Evolutionary conservation across 2,888 invertebrate species (phyloP).

Genomic region (Ellobium chinense): DNA sequence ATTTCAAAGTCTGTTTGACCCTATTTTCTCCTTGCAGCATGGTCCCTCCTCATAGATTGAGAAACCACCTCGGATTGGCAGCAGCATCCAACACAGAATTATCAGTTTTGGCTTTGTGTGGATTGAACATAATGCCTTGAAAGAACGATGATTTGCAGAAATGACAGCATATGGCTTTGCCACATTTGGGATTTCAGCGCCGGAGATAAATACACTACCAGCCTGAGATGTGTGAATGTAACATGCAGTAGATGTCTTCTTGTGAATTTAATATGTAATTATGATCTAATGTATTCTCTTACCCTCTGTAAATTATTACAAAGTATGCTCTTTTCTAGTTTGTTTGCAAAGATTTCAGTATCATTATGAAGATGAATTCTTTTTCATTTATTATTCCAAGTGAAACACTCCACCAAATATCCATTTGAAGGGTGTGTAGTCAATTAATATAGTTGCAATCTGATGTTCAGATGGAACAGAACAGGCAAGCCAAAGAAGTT

Average conservation of each 20-base stretch:
- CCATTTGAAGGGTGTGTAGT: too few species aligned
- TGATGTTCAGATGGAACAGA: too few species aligned
- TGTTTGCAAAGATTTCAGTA: too few species aligned
- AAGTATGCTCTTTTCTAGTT: background rate
- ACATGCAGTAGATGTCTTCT: too few species aligned
- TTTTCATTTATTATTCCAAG: too few species aligned
- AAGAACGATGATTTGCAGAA: background rate
- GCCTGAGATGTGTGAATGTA: background rate
- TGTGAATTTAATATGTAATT: background rate
- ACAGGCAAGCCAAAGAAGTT: too few species aligned
- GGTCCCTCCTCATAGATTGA: slow-evolving; percentile 12
- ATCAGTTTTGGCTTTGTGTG: background rate
- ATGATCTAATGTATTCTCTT: background rate
- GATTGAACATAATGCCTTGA: background rate
- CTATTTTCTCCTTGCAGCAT: background rate
- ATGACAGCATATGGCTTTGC: background rate
- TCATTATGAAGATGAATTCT: too few species aligned
- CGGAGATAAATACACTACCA: background rate
- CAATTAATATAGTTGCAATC: too few species aligned
- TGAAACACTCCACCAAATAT: too few species aligned
- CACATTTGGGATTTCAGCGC: background rate
- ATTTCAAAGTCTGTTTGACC: slow-evolving; percentile 25
- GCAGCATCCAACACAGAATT: background rate
- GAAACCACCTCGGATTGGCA: slow-evolving; percentile 24
- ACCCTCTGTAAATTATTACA: background rate